Evolutionary conservation across 1,140 invertebrate species (phyloP).

Genomic region (Drosophila watanabei): DNA sequence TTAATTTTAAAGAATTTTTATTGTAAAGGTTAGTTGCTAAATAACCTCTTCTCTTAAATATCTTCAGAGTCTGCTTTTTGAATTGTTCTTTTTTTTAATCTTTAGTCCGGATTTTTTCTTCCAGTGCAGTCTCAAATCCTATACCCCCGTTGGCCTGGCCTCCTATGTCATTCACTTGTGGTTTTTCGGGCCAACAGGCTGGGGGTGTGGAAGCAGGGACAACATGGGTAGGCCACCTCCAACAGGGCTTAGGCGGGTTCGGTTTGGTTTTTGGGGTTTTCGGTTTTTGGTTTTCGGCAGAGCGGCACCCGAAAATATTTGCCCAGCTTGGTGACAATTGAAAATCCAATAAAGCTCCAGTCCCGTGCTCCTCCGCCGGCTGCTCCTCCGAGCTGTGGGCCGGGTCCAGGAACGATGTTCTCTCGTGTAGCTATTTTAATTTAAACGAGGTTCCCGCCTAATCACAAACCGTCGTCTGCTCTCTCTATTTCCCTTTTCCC

Average conservation of each 20-base stretch:
- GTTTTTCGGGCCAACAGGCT: conserved; percentile 34
- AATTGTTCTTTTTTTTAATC: neutral
- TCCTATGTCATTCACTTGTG: conserved; percentile 75
- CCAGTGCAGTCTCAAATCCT: conserved; percentile 14
- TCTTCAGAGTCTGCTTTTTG: no score
- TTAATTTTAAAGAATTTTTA: no score
- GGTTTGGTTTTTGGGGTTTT: conserved; percentile 52
- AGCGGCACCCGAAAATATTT: conserved; percentile 67
- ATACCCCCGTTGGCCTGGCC: conserved; percentile 2
- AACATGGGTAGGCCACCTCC: conserved; percentile 25
- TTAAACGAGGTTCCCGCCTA: conserved; percentile 78
- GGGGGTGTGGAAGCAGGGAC: neutral
- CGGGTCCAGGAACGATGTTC: conserved; percentile 27
- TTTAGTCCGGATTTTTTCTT: neutral
- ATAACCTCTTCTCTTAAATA: no score
- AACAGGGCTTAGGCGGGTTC: conserved; percentile 62
- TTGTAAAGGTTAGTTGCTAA: no score
- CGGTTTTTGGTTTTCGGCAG: conserved; percentile 44
- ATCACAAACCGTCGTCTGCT: conserved; percentile 59
- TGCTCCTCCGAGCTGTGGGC: neutral
- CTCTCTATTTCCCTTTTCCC: neutral
- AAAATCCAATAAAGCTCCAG: conserved; percentile 78
- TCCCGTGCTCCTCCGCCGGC: neutral
- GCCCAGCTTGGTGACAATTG: conserved; percentile 76
- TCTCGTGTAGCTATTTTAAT: conserved; percentile 76